Percentiles rank a stretch among this genome's conserved stretches.
Evolutionary conservation across 1,140 invertebrate genomes (phyloP).

Genomic region (Anagrus nilaparvatae): DNA sequence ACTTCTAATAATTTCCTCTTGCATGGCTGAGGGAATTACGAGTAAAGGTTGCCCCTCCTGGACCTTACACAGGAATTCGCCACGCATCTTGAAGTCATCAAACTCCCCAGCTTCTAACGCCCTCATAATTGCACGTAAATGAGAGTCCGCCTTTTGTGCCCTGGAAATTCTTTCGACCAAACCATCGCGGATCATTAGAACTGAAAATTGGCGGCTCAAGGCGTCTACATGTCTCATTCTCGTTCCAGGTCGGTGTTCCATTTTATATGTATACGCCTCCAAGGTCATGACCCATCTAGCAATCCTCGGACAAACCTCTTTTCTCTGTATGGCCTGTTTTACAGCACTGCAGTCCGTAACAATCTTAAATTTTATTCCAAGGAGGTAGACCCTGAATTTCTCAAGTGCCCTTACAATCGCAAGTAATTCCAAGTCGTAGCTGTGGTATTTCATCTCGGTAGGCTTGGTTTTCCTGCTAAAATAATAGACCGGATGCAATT

Average conservation of each 20-base stretch:
- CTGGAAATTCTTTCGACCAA: background rate
- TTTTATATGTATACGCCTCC: constrained; percentile 29
- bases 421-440: constrained; percentile 1
- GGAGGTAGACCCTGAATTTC: background rate
- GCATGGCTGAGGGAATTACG: constrained; percentile 20
- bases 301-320: constrained; percentile 17
- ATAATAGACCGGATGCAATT: background rate
- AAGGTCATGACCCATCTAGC: constrained; percentile 26
- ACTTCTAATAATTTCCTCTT: constrained; percentile 21
- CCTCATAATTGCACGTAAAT: background rate
- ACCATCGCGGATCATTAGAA: constrained; percentile 3
- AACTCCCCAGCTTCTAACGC: background rate
- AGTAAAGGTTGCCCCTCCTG: constrained; percentile 3
- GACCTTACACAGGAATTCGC: too few species aligned
- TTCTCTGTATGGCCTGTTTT: constrained; percentile 15
- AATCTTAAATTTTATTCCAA: background rate
- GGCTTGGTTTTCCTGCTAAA: background rate
- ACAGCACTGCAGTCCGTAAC: constrained; percentile 11
- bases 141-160: background rate
- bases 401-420: background rate
- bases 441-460: background rate
- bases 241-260: constrained; percentile 15
- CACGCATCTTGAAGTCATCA: too few species aligned
- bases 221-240: constrained; percentile 17
- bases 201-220: constrained; percentile 3